phyloP scores from a whole-genome alignment of 2,888 invertebrate genomes.

The Pinctada fucata region DNA sequence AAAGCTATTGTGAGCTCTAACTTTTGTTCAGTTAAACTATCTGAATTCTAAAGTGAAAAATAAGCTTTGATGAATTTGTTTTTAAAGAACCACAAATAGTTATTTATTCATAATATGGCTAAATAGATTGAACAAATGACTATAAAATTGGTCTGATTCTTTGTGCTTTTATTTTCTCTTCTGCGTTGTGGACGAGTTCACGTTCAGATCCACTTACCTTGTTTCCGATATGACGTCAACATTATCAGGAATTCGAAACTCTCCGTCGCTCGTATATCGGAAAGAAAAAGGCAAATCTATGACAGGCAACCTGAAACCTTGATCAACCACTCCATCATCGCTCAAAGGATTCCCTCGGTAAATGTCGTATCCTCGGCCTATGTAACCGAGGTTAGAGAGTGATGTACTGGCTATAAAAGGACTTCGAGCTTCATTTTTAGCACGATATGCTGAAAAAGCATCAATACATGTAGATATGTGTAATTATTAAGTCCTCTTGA shows the following conservation, averaged over 20 bases:
- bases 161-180: too few relatives aligned
- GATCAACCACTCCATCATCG: slow-evolving; percentile 30
- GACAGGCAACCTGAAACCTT: slow-evolving; percentile 34
- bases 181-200: too few relatives aligned
- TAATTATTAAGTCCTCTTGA: not conserved
- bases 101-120: too few relatives aligned
- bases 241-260: slow-evolving; percentile 31
- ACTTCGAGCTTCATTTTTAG: slow-evolving; percentile 17
- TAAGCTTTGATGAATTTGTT: too few relatives aligned
- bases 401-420: slow-evolving; percentile 35
- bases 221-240: slow-evolving; percentile 33
- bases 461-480: not conserved
- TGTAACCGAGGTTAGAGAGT: slow-evolving; percentile 24
- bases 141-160: too few relatives aligned
- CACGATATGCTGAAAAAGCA: slow-evolving; percentile 15
- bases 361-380: slow-evolving; percentile 34
- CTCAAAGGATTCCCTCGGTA: slow-evolving; percentile 30
- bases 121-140: too few relatives aligned
- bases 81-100: too few relatives aligned
- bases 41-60: too few relatives aligned
- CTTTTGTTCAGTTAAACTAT: too few relatives aligned
- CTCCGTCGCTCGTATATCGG: slow-evolving; percentile 30
- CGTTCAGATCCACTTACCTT: slow-evolving; percentile 6
- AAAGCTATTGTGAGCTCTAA: too few relatives aligned
- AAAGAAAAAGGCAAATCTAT: slow-evolving; percentile 30